phyloP scores from a whole-genome alignment of 2,113 vertebrate genomes.

The Bos indicus region DNA sequence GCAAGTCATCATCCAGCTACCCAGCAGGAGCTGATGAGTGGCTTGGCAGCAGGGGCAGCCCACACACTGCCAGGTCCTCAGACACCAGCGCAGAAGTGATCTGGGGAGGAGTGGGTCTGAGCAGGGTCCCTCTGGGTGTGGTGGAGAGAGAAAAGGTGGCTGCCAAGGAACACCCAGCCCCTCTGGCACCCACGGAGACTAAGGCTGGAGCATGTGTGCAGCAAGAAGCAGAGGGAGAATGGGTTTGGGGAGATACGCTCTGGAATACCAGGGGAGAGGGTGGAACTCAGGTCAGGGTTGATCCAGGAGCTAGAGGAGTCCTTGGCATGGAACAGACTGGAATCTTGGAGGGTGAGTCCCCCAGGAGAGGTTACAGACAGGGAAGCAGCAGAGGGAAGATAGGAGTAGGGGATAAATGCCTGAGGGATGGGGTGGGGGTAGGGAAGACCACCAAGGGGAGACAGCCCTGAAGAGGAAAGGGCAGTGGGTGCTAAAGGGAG shows the following conservation, averaged over 20 bases:
- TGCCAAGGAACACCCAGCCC: background rate
- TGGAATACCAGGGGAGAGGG: background rate
- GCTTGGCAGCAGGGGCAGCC: fast-evolving
- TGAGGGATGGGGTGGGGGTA: too few species aligned
- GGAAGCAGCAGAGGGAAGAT: background rate
- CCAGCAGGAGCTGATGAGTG: background rate
- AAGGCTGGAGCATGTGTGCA: background rate
- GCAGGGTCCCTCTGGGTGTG: background rate
- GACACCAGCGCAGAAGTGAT: background rate
- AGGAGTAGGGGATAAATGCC: too few species aligned
- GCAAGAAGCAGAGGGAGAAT: background rate
- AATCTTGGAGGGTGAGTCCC: background rate
- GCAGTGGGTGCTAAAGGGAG: too few species aligned
- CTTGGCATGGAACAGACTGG: background rate
- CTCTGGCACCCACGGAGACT: background rate
- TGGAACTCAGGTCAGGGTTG: background rate
- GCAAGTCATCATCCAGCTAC: fast-evolving
- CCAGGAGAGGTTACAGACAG: background rate
- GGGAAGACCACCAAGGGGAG: background rate
- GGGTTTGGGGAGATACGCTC: background rate
- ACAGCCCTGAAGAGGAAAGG: background rate
- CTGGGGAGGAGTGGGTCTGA: background rate
- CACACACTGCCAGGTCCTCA: background rate
- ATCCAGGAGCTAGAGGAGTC: background rate
- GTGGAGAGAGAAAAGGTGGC: background rate